phyloP scores from a whole-genome alignment of 2,113 vertebrate species.

The Pachypanchax playfairii region DNA sequence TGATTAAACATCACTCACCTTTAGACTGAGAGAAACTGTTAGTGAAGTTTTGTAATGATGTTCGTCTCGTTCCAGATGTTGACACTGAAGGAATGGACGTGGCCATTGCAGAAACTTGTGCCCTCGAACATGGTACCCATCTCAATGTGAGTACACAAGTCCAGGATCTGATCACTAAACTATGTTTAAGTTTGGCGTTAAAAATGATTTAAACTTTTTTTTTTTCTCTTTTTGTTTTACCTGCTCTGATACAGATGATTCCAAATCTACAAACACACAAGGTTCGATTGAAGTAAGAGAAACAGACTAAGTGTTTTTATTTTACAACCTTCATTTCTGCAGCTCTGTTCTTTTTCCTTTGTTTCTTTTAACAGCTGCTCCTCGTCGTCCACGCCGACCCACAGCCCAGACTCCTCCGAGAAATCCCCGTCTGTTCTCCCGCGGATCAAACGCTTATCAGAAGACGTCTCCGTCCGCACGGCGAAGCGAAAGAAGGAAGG shows the following conservation, averaged over 20 bases:
- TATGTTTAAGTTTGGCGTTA: too few relatives aligned
- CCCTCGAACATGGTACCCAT: conserved; percentile 73
- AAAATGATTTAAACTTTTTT: too few relatives aligned
- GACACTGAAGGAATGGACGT: conserved; percentile 25
- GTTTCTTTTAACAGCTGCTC: not conserved
- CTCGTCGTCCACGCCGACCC: not conserved
- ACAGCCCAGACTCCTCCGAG: conserved; percentile 52
- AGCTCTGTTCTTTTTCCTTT: not conserved
- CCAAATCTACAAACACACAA: conserved; percentile 4
- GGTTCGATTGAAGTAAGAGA: conserved; percentile 33
- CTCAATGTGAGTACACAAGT: conserved; percentile 65
- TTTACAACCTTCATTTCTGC: not conserved
- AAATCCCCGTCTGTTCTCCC: conserved; percentile 78
- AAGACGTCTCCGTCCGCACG: not conserved
- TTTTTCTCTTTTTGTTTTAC: not conserved
- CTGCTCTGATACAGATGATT: conserved; percentile 19
- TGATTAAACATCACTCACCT: too few relatives aligned
- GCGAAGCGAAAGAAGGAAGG: conserved; percentile 65
- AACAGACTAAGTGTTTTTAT: not conserved
- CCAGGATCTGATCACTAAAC: not conserved
- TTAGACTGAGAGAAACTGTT: too few relatives aligned
- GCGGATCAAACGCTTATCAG: conserved; percentile 38
- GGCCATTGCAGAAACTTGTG: conserved; percentile 88
- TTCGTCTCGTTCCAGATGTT: conserved; percentile 42
- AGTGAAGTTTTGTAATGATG: too few relatives aligned